phyloP scores from a whole-genome alignment of 2,888 invertebrate species.

The Lepidocyrtinus sp. region DNA sequence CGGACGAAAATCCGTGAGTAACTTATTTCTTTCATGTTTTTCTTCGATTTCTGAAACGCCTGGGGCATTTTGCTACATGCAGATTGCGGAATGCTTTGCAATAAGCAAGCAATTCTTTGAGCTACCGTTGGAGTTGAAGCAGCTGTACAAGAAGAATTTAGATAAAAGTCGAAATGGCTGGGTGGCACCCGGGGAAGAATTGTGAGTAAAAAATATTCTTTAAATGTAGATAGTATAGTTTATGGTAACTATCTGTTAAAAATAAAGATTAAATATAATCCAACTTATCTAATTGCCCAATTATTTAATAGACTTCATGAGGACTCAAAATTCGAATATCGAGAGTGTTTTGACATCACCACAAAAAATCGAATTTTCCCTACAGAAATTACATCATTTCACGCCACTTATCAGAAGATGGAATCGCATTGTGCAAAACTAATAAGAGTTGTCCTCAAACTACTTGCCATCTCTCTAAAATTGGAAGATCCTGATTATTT shows the following conservation, averaged over 20 bases:
- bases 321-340: conserved; percentile 76
- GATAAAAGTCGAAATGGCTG: conserved; percentile 76
- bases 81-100: conserved; percentile 71
- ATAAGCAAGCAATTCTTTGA: conserved; percentile 82
- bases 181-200: conserved; percentile 76
- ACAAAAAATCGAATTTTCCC: conserved; percentile 78
- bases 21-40: no score
- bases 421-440: conserved; percentile 80
- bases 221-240: not conserved
- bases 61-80: no score
- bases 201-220: conserved; percentile 71
- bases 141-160: conserved; percentile 78
- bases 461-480: conserved; percentile 55
- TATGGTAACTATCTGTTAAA: no score
- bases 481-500: conserved; percentile 75
- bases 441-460: conserved; percentile 78
- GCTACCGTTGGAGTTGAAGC: conserved; percentile 78
- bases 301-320: conserved; percentile 68
- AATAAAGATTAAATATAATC: conserved; percentile 1
- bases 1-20: no score
- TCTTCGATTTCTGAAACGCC: no score
- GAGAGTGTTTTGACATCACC: conserved; percentile 81
- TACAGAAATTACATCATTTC: conserved; percentile 79
- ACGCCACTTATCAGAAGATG: conserved; percentile 78
- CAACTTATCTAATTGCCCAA: no score